phyloP scores from a whole-genome alignment of 2,113 vertebrate genomes.

The Eurystomus gularis region DNA sequence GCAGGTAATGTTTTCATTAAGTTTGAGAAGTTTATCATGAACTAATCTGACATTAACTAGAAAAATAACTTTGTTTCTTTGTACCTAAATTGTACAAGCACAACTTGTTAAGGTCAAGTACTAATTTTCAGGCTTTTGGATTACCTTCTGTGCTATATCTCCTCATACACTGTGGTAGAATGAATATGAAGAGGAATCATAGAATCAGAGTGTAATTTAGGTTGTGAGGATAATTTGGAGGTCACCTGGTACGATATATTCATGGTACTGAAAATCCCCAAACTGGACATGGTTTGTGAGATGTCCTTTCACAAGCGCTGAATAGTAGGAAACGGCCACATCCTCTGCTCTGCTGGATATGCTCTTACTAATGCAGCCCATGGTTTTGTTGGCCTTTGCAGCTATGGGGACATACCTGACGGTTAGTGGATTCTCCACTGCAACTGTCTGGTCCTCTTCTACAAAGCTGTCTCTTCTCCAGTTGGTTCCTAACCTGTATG shows the following conservation, averaged over 20 bases:
- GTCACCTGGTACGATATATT: background rate
- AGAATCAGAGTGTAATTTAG: background rate
- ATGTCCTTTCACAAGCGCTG: background rate
- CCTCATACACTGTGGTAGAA: background rate
- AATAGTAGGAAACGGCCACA: background rate
- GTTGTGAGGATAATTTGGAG: background rate
- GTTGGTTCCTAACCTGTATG: background rate
- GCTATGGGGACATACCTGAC: background rate
- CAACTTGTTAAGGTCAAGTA: background rate
- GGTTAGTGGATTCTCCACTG: background rate
- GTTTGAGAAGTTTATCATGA: background rate
- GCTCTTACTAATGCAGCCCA: background rate
- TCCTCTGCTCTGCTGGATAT: background rate
- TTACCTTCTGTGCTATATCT: background rate
- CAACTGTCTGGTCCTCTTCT: background rate
- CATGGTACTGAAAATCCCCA: background rate
- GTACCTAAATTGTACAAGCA: background rate
- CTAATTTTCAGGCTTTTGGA: background rate
- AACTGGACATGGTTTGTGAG: background rate
- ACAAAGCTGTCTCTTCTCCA: background rate
- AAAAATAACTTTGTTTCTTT: background rate
- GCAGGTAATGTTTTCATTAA: background rate
- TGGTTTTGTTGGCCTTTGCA: background rate
- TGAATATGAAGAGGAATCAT: rapidly evolving
- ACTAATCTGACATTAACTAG: background rate